phyloP scores from a whole-genome alignment of 2,797 vertebrate genomes.

The Balearica regulorum region DNA sequence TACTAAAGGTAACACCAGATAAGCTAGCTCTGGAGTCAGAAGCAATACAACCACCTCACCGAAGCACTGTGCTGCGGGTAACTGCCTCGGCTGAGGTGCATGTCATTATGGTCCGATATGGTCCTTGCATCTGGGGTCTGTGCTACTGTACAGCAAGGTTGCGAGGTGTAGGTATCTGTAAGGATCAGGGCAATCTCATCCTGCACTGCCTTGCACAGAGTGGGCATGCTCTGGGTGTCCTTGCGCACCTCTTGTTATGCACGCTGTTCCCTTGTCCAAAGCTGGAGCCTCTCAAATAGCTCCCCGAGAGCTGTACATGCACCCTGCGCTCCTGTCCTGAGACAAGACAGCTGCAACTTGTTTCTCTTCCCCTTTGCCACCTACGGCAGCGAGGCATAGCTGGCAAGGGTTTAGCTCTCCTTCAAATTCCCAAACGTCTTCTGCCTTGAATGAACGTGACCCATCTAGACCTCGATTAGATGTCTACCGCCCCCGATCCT shows the following conservation, averaged over 20 bases:
- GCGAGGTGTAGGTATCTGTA: not conserved
- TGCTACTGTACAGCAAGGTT: not conserved
- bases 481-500: not conserved
- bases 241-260: not conserved
- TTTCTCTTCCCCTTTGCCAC: constrained; percentile 20
- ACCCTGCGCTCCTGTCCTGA: not conserved
- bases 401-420: constrained; percentile 7
- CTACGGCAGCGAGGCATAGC: not conserved
- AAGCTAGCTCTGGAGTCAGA: not conserved
- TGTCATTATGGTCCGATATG: fast-evolving
- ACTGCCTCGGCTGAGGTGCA: not conserved
- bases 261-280: fast-evolving
- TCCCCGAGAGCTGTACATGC: not conserved
- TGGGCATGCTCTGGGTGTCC: not conserved
- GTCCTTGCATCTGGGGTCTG: not conserved
- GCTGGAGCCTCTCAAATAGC: not conserved
- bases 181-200: not conserved
- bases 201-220: not conserved
- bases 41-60: fast-evolving
- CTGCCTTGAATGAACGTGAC: not conserved
- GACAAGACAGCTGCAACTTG: constrained; percentile 19
- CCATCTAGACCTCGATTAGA: not conserved
- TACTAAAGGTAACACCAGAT: not conserved
- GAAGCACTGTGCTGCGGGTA: not conserved
- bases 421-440: constrained; percentile 9